Percentiles rank a stretch among this genome's conserved stretches.
phyloP scores from a whole-genome alignment of 2,797 vertebrate species.

The Sebastes oblongus region DNA sequence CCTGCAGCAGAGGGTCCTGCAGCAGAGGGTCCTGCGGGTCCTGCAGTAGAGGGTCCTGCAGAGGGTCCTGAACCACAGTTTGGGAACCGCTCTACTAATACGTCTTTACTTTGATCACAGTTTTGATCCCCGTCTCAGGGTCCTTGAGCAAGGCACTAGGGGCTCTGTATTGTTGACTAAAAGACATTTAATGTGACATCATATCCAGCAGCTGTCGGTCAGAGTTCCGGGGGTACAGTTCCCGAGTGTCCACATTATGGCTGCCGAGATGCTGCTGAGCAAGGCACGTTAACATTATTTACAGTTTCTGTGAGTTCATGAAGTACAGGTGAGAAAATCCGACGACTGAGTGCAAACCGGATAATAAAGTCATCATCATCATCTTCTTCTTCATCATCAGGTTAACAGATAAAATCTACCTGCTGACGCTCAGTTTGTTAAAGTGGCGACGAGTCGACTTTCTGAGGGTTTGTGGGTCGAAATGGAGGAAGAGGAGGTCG shows the following conservation, averaged over 20 bases:
- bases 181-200: neutral
- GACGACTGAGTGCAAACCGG: neutral
- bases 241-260: neutral
- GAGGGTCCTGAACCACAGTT: neutral
- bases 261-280: slow-evolving; percentile 31
- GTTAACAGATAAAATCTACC: neutral
- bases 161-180: neutral
- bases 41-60: too few relatives aligned
- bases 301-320: neutral
- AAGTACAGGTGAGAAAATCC: neutral
- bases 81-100: neutral
- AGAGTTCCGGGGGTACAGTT: neutral
- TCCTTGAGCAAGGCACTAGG: slow-evolving; percentile 49
- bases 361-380: neutral
- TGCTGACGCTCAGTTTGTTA: neutral
- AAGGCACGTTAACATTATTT: slow-evolving; percentile 49
- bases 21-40: neutral
- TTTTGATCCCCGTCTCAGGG: neutral
- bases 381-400: neutral
- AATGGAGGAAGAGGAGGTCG: slow-evolving; percentile 43
- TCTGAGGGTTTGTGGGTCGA: slow-evolving; percentile 29
- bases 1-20: too few relatives aligned
- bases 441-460: slow-evolving; percentile 2
- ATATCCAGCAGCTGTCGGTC: neutral
- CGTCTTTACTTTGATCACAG: neutral